Evolutionary conservation across 30 jellyfish, hydroid and myxozoan species (phyloP), one percentile per base, ranked within the genome.

Genomic region (Hydra vulgaris): DNA sequence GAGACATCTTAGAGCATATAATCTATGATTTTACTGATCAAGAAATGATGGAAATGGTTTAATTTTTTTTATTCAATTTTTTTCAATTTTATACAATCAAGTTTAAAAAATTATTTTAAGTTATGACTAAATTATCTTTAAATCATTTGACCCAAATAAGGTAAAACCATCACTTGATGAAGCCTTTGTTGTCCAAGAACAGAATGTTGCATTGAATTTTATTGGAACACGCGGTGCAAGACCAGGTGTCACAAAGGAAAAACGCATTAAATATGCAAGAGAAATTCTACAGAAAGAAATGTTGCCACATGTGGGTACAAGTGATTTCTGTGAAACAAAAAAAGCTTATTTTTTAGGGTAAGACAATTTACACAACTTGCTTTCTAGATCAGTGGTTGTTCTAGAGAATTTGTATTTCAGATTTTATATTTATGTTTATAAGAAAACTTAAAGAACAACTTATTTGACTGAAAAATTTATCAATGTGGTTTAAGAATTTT

Each of bases 201-300:
- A 95, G 73, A 89, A 89, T 79, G 96, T 95, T 21, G 99, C 99
- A 0, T 85, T 95, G 74, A 95, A 95, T 70, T 95, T 87, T 75
- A 95, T 95, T 81, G 99, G 99, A 7, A 88, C 97, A n/a, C 97
- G 99, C 20, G 97, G 99, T 21, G 99, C 99, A n/a, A 66, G 79
- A 52, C 99, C 99, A 8, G 99, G 99, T 18, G 97, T 95, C 1
- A 89, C 99, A n/a, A 89, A 95, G 66, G 99, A 95, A 53, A 86
- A 85, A 66, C 88, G 99, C 16, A 95, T 95, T 66, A 82, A 83
- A 81, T 95, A 89, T 74, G 99, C 99, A 21, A 79, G 88, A 72
- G 99, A 95, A 18, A 95, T 95, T 24, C 68, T 95, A 83, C 99
- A 95, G 82, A 95, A 95, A 54, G 99, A 95, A 83, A 87, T 95